A percentile compares a stretch with the other conserved stretches of the same genome.
Evolutionary conservation across 2,113 vertebrate genomes (phyloP).

Genomic region (Epinephelus fuscoguttatus): DNA sequence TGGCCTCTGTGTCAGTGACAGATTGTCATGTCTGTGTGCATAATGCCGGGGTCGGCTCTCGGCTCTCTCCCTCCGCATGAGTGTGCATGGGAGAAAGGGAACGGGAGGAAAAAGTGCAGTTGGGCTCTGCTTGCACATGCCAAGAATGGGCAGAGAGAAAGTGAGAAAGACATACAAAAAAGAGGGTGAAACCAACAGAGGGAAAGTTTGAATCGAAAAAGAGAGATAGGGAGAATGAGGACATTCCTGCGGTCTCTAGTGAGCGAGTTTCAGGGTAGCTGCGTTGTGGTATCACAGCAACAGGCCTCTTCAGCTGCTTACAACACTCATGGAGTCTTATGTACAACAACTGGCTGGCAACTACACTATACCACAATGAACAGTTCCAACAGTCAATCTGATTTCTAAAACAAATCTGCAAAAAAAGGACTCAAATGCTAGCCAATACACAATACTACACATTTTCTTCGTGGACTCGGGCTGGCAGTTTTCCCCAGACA

Average conservation of each 20-base stretch:
- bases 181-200: conserved; percentile 31
- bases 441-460: neutral
- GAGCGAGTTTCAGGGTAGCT: conserved; percentile 58
- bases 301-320: conserved; percentile 74
- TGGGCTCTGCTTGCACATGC: conserved; percentile 66
- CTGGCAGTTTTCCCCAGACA: neutral
- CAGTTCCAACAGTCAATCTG: conserved; percentile 22
- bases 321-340: conserved; percentile 60
- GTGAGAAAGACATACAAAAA: conserved; percentile 60
- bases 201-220: conserved; percentile 47
- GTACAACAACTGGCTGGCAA: conserved; percentile 57
- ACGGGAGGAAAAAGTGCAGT: conserved; percentile 38
- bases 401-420: conserved; percentile 10
- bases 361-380: conserved; percentile 11
- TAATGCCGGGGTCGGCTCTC: conserved; percentile 49
- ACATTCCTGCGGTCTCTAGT: conserved; percentile 69
- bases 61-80: conserved; percentile 41
- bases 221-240: conserved; percentile 56
- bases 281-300: conserved; percentile 68
- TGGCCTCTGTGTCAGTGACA: conserved; percentile 81
- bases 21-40: conserved; percentile 79
- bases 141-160: conserved; percentile 60
- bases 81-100: conserved; percentile 34
- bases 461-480: neutral
- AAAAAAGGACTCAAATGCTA: neutral